Percentiles rank a stretch among this genome's conserved stretches.
Evolutionary conservation across 2,888 invertebrate species (phyloP).

Genomic region (Drosophila borealis): DNA sequence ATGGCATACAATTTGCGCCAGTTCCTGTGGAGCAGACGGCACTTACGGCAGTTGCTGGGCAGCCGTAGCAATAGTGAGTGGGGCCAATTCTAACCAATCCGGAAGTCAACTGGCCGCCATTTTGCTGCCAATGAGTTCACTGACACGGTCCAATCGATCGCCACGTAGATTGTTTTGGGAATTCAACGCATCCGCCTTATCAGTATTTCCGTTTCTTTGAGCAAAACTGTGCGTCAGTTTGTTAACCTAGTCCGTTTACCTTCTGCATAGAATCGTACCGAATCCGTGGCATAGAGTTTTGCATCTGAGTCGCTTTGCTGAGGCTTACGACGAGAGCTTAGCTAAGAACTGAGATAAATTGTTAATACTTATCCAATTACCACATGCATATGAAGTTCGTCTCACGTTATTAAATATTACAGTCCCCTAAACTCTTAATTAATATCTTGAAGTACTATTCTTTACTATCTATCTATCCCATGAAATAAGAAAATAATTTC

Average conservation of each 20-base stretch:
- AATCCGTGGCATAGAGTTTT: no score
- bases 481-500: no score
- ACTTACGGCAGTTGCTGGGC: slow-evolving; percentile 7
- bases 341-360: no score
- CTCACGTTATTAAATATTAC: no score
- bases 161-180: slow-evolving; percentile 7
- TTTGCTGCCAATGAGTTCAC: slow-evolving; percentile 47
- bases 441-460: no score
- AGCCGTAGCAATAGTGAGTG: background rate
- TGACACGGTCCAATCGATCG: slow-evolving; percentile 47
- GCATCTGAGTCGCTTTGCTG: no score
- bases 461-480: no score
- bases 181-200: background rate
- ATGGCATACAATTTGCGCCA: slow-evolving; percentile 45
- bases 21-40: slow-evolving; percentile 39
- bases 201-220: background rate
- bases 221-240: background rate
- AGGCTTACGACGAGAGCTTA: no score
- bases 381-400: no score
- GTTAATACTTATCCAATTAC: no score
- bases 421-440: no score
- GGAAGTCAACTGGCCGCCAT: slow-evolving; percentile 46
- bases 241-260: background rate
- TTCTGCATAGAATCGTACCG: no score
- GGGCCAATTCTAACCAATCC: slow-evolving; percentile 30